Conservation (phyloP, 2,113 vertebrate genomes). For the Herpailurus yagouaroundi region DNA sequence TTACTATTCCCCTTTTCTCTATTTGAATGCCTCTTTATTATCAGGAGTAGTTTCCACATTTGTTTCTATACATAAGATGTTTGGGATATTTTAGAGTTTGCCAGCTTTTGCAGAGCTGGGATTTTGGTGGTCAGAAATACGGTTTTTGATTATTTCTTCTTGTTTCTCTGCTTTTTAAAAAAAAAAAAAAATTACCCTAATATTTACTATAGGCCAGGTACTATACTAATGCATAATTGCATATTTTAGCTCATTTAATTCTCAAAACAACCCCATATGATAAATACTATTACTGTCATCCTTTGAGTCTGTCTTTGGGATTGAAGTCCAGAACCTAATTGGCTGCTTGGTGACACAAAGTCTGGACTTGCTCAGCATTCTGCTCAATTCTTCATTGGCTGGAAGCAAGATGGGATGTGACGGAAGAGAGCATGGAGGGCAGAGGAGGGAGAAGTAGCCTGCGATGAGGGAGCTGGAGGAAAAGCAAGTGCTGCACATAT, state of each 20-base stretch:
- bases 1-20: background rate
- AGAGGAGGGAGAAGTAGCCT: background rate
- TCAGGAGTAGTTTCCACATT: background rate
- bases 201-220: background rate
- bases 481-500: background rate
- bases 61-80: constrained; percentile 6
- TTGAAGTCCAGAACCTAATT: background rate
- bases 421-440: background rate
- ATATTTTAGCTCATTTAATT: constrained; percentile 2
- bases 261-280: background rate
- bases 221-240: background rate
- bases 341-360: background rate
- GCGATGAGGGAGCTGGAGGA: background rate
- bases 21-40: background rate
- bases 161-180: background rate
- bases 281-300: background rate
- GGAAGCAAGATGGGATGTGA: background rate
- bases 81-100: background rate
- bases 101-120: background rate
- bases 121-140: background rate
- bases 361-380: background rate
- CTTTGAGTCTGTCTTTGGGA: background rate
- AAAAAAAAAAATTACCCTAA: background rate
- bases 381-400: background rate
- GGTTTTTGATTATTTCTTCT: background rate